Evolutionary conservation across 2,888 invertebrate genomes (phyloP).

Genomic region (Ecliptopera silaceata): DNA sequence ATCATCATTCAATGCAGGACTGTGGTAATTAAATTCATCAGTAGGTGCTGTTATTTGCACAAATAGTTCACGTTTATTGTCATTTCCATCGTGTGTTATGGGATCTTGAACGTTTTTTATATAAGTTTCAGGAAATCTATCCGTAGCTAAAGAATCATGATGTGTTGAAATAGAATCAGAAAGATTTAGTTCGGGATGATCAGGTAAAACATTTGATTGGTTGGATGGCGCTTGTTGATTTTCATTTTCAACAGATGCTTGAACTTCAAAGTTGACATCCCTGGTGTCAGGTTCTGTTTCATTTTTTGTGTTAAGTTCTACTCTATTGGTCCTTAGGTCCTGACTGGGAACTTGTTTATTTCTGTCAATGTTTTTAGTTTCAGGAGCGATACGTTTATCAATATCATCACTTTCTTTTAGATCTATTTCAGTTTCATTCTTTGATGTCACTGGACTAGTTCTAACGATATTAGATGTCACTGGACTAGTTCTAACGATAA

Average conservation of each 20-base stretch:
- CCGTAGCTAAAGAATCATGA: neutral
- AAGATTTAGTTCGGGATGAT: neutral
- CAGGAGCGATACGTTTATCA: too few species aligned
- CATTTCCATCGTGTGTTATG: neutral
- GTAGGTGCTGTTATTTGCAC: neutral
- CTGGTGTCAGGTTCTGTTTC: neutral
- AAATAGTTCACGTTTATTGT: neutral
- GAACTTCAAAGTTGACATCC: neutral
- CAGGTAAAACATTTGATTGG: neutral
- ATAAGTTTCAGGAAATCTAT: neutral
- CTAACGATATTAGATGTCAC: too few species aligned
- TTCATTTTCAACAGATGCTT: neutral
- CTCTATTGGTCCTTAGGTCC: too few species aligned
- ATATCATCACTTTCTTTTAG: too few species aligned
- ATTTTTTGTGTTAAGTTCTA: neutral
- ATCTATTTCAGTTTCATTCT: too few species aligned
- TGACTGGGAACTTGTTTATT: neutral
- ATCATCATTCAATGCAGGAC: neutral
- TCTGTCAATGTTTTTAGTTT: neutral
- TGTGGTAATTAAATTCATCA: neutral
- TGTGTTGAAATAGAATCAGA: too few species aligned
- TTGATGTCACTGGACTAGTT: too few species aligned
- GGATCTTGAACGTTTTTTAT: neutral
- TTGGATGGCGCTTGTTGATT: neutral
- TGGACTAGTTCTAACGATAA: too few species aligned